A percentile compares a stretch with the other conserved stretches of the same genome.
Evolutionary conservation across 2,888 invertebrate genomes (phyloP).

Genomic region (Troides aeacus): DNA sequence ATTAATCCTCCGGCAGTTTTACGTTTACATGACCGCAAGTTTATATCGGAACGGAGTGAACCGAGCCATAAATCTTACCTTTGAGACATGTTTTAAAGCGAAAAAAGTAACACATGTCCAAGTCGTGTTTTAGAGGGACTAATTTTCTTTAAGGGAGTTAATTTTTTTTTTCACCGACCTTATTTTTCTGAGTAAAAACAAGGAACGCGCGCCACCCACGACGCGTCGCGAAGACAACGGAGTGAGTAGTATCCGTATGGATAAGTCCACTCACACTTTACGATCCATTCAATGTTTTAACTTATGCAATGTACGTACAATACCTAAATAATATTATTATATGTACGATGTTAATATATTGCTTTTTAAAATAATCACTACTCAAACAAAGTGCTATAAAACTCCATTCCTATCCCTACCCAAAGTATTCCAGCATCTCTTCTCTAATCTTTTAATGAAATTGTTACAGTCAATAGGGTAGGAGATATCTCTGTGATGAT

Average conservation of each 20-base stretch:
- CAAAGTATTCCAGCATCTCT: too few species aligned
- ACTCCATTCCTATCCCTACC: too few species aligned
- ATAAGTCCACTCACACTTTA: constrained; percentile 45
- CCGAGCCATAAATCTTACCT: constrained; percentile 70
- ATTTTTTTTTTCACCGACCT: constrained; percentile 49
- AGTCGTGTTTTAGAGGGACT: constrained; percentile 75
- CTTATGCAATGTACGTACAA: not conserved
- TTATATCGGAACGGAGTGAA: constrained; percentile 56
- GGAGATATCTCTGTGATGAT: too few species aligned
- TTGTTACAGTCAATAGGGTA: too few species aligned
- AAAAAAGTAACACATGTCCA: constrained; percentile 79
- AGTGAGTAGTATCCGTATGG: constrained; percentile 39
- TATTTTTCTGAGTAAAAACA: constrained; percentile 51
- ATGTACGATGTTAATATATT: too few species aligned
- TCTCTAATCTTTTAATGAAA: too few species aligned
- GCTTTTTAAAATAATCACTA: too few species aligned
- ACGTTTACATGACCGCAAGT: constrained; percentile 64
- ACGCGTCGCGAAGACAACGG: constrained; percentile 50
- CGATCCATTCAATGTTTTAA: constrained; percentile 4
- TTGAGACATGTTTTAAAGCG: constrained; percentile 70
- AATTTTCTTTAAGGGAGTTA: constrained; percentile 70
- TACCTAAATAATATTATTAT: too few species aligned
- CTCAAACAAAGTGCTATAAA: too few species aligned
- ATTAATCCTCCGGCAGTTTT: constrained; percentile 53
- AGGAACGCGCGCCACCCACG: constrained; percentile 71